Conservation (phyloP, 1,140 invertebrate species). For the Hycleus phaleratus region DNA sequence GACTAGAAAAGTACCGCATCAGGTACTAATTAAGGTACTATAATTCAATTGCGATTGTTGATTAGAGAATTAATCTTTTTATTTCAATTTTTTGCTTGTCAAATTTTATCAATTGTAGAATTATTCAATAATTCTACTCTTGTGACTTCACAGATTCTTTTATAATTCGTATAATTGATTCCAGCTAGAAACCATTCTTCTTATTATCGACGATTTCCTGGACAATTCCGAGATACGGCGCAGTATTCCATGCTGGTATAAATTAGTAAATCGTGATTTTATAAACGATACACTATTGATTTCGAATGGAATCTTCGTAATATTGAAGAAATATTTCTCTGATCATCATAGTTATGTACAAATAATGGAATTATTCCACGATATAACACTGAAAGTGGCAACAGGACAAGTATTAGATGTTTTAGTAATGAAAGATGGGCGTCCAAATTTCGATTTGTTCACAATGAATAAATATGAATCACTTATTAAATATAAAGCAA, state of each 20-base stretch:
- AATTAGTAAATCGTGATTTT: slow-evolving; percentile 47
- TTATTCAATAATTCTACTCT: too few relatives aligned
- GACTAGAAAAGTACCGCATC: too few relatives aligned
- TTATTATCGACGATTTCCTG: slow-evolving; percentile 89
- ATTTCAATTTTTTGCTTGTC: too few relatives aligned
- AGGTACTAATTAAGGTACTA: too few relatives aligned
- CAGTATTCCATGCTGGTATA: slow-evolving; percentile 86
- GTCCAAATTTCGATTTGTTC: slow-evolving; percentile 64
- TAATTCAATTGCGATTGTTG: too few relatives aligned
- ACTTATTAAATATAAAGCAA: slow-evolving; percentile 93
- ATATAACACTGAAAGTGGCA: slow-evolving; percentile 73
- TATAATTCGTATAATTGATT: slow-evolving; percentile 24
- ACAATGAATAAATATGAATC: slow-evolving; percentile 81
- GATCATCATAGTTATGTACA: slow-evolving; percentile 70
- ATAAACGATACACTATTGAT: slow-evolving; percentile 84
- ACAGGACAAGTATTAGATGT: slow-evolving; percentile 72
- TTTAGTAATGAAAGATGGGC: slow-evolving; percentile 44
- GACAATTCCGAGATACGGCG: slow-evolving; percentile 73
- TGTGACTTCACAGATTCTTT: too few relatives aligned
- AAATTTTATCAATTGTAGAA: too few relatives aligned
- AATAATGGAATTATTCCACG: slow-evolving; percentile 78
- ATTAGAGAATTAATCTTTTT: too few relatives aligned
- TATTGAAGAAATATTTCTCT: slow-evolving; percentile 72
- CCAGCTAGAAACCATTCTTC: slow-evolving; percentile 76
- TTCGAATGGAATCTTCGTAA: slow-evolving; percentile 68